Conservation (phyloP, 2,888 invertebrate genomes). For the Apodemia duryi region DNA sequence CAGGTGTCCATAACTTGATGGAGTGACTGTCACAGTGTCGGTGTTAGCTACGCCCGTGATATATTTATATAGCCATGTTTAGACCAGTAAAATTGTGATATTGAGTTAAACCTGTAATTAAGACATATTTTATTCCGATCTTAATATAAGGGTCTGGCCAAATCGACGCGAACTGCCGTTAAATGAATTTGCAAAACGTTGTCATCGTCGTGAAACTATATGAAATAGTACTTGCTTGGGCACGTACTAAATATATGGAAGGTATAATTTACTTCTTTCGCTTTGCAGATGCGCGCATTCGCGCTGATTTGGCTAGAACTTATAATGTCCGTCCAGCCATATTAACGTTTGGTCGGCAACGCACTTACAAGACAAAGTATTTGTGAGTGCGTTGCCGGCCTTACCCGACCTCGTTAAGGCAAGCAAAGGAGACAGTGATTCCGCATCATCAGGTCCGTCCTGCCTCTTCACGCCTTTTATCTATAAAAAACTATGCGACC, state of each 20-base stretch:
- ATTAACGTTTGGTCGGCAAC: no score
- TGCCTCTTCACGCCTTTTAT: no score
- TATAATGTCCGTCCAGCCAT: background rate
- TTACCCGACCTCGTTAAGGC: no score
- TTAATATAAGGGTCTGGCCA: background rate
- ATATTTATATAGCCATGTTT: slow-evolving; percentile 9
- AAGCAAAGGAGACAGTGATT: no score
- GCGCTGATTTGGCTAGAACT: background rate
- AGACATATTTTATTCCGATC: slow-evolving; percentile 8
- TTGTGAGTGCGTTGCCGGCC: no score
- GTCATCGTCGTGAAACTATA: background rate
- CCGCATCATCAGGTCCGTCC: no score
- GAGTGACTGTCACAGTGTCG: background rate
- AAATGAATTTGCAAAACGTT: background rate
- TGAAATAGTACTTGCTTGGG: no score
- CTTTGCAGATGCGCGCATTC: background rate
- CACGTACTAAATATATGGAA: background rate
- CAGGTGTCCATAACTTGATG: background rate
- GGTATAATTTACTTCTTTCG: no score
- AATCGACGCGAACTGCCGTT: background rate
- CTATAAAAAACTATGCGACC: background rate
- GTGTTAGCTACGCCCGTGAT: slow-evolving; percentile 2
- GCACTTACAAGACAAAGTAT: no score
- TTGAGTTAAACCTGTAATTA: slow-evolving; percentile 1
- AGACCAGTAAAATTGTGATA: slow-evolving; percentile 15